These are phyloP conservation scores for Cephalopholis sonnerati DNA, from an alignment of 2,113 vertebrate species.

Conservation along the genomic window DNA sequence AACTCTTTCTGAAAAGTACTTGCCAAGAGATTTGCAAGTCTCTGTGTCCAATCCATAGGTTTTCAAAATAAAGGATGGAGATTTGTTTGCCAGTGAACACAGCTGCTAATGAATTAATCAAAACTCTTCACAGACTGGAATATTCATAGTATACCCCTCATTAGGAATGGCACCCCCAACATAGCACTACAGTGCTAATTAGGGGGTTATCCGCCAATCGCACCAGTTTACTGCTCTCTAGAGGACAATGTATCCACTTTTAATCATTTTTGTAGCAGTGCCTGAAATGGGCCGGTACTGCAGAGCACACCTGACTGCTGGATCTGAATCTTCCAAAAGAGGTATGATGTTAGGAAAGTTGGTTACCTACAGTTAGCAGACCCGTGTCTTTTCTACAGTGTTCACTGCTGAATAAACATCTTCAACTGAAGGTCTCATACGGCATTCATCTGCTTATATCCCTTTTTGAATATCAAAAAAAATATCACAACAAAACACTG, in stretches of 20 bases:
- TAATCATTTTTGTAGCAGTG: background rate
- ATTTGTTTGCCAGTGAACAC: slow-evolving; percentile 42
- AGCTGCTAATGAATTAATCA: slow-evolving; percentile 54
- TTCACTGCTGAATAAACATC: no score
- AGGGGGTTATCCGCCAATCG: background rate
- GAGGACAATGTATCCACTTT: background rate
- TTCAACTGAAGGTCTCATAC: no score
- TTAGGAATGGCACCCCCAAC: slow-evolving; percentile 12
- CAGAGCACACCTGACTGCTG: no score
- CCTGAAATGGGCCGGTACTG: no score
- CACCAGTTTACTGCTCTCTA: slow-evolving; percentile 7
- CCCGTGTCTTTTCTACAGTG: no score
- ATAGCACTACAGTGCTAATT: slow-evolving; percentile 8
- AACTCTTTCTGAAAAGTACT: background rate
- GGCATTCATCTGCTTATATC: no score
- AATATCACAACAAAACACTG: no score
- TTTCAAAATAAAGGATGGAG: slow-evolving; percentile 31
- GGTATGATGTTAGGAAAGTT: no score
- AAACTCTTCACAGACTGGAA: slow-evolving; percentile 27
- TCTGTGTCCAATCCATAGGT: background rate
- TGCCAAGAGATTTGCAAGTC: background rate
- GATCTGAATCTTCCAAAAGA: no score
- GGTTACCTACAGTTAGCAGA: no score
- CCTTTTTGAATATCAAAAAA: no score
- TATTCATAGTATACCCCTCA: slow-evolving; percentile 9